These are phyloP conservation scores for Apodemia duryi DNA, from an alignment of 2,888 invertebrate species.

Conservation along the genomic window DNA sequence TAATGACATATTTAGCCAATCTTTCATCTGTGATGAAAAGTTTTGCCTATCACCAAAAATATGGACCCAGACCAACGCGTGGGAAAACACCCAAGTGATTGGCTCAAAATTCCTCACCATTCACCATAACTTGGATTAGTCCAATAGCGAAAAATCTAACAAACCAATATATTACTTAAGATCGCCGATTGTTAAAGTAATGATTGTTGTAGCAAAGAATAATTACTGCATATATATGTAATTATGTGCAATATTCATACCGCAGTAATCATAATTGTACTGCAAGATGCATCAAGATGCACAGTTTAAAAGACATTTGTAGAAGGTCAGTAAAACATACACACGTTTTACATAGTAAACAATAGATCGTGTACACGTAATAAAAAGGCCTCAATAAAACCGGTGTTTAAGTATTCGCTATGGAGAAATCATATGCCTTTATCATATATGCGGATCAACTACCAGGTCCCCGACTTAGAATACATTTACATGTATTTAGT, in stretches of 20 bases:
- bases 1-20: too few relatives aligned
- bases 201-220: constrained; percentile 6
- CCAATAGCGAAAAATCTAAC: not conserved
- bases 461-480: constrained; percentile 30
- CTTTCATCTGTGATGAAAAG: too few relatives aligned
- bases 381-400: constrained; percentile 11
- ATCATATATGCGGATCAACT: constrained; percentile 27
- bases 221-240: not conserved
- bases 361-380: constrained; percentile 18
- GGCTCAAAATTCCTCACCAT: too few relatives aligned
- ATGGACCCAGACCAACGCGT: too few relatives aligned
- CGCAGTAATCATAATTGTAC: constrained; percentile 8
- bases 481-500: constrained; percentile 25
- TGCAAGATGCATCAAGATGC: constrained; percentile 7
- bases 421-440: constrained; percentile 21
- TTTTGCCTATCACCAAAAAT: too few relatives aligned
- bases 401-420: constrained; percentile 4
- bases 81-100: too few relatives aligned
- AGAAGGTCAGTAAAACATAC: constrained; percentile 61
- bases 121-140: too few relatives aligned
- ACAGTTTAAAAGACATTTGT: constrained; percentile 49
- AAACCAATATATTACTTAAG: not conserved
- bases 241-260: not conserved
- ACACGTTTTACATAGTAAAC: constrained; percentile 23
- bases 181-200: not conserved